Evolutionary conservation across 2,888 invertebrate species (phyloP), one percentile per base, ranked within the genome.

Genomic region (Ornithoptera priamus): DNA sequence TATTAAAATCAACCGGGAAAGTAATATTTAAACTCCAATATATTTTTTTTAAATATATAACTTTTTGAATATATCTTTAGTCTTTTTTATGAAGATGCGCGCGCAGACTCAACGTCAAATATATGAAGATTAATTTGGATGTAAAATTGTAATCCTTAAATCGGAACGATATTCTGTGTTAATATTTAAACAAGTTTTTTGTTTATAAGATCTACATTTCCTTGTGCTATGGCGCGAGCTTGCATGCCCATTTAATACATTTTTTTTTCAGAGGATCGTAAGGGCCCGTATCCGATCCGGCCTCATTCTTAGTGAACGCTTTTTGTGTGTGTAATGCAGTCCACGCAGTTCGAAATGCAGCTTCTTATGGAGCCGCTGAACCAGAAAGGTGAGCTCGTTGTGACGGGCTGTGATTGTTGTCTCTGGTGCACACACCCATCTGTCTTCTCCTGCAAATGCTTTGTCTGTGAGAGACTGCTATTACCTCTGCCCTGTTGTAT

Each of bases 191-290:
- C 22, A 36, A 7, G 2, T 53, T 30, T 30, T 30, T 22, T 42
- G 62, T 59, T 56, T 10, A 56, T 39, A 62, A n/a, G 57, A 42
- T 57, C 39, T 57, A 67, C 59, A 64, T 67, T 67, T 75, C 66
- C 68, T 71, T 69, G 65, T 61, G 24, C 67, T 60, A 63, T 60
- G 78, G 74, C 76, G 74, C 76, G 75, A 80, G 86, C 89, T 86
- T 90, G 92, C 91, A 90, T 90, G 90, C 82, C 83, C 78, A 85
- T 84, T 82, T 81, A 89, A 87, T 82, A 84, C 85, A 77, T 90
- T 91, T 90, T 85, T 91, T 92, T 92, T 92, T 89, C 92, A 92
- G 92, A 92, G 82, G 83, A 77, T 81, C 80, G 79, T 78, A 79
- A 78, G 79, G 76, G 81, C 83, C 67, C 15, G 70, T 70, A 63